phyloP scores from a whole-genome alignment of 2,888 invertebrate genomes.

The Scaptomyza flava region DNA sequence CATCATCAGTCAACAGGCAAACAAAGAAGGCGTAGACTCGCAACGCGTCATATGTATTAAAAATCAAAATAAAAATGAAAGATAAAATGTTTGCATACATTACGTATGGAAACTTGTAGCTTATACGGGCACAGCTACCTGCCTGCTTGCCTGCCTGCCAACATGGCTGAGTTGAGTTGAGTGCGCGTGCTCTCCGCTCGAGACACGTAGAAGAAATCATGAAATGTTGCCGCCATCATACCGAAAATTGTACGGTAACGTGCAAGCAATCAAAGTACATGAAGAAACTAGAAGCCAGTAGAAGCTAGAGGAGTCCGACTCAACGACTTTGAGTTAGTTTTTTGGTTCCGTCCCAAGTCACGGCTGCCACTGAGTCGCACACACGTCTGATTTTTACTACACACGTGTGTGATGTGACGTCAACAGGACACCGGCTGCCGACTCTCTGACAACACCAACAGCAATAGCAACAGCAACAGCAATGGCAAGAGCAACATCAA shows the following conservation, averaged over 20 bases:
- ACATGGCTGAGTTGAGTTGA: constrained; percentile 2
- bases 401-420: constrained; percentile 74
- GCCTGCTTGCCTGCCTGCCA: constrained; percentile 31
- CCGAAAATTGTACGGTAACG: constrained; percentile 78
- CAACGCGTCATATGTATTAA: constrained; percentile 22
- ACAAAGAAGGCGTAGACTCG: constrained; percentile 42
- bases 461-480: constrained; percentile 12
- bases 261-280: constrained; percentile 79
- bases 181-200: constrained; percentile 62
- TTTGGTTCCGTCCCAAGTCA: constrained; percentile 33
- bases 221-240: constrained; percentile 80
- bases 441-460: constrained; percentile 32
- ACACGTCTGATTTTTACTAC: constrained; percentile 76
- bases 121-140: constrained; percentile 18
- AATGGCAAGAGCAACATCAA: constrained; percentile 8
- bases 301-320: not conserved
- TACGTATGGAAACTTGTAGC: constrained; percentile 38
- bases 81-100: constrained; percentile 54
- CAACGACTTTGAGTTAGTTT: constrained; percentile 6
- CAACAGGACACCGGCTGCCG: constrained; percentile 62
- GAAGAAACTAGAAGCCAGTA: constrained; percentile 19
- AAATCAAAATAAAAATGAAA: constrained; percentile 9
- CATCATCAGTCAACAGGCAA: constrained; percentile 72
- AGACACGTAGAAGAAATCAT: constrained; percentile 79
- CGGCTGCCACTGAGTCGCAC: constrained; percentile 42